Evolutionary conservation across 1,140 invertebrate species (phyloP).

Genomic region (Diorhabda elongata): DNA sequence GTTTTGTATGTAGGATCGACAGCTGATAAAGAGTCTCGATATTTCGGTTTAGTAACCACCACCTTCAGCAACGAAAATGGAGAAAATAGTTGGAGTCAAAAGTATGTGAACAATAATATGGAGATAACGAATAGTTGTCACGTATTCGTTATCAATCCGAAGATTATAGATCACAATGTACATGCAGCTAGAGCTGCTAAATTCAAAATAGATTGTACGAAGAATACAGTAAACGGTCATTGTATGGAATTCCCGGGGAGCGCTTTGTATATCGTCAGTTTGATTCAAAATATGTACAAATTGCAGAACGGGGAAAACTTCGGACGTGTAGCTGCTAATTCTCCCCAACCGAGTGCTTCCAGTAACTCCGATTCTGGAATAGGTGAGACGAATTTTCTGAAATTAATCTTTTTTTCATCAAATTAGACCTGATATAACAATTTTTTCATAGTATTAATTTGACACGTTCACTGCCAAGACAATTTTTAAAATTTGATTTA

Average conservation of each 20-base stretch:
- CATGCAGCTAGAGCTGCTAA: conserved; percentile 72
- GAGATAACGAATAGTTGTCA: conserved; percentile 85
- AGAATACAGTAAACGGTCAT: conserved; percentile 56
- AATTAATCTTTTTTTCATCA: too few species aligned
- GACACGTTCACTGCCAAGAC: too few species aligned
- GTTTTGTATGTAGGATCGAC: conserved; percentile 87
- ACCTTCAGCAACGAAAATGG: conserved; percentile 50
- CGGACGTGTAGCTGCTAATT: conserved; percentile 56
- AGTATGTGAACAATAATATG: conserved; percentile 47
- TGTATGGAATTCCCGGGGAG: conserved; percentile 88
- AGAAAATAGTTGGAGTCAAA: conserved; percentile 27
- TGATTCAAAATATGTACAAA: conserved; percentile 64
- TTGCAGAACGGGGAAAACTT: conserved; percentile 45
- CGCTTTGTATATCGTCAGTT: conserved; percentile 78
- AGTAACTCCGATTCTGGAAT: conserved; percentile 95
- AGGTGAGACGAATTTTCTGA: conserved; percentile 47
- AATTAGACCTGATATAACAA: too few species aligned
- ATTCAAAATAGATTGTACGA: conserved; percentile 75
- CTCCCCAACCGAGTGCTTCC: conserved; percentile 80
- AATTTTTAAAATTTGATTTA: too few species aligned
- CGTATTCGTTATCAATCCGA: conserved; percentile 88
- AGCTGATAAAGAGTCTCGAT: conserved; percentile 83
- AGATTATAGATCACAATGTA: conserved; percentile 73
- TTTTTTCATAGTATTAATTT: too few species aligned
- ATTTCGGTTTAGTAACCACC: conserved; percentile 88